Evolutionary conservation across 1,140 invertebrate species (phyloP), one percentile per base, ranked within the genome.

Genomic region (Leptinotarsa lineolata): DNA sequence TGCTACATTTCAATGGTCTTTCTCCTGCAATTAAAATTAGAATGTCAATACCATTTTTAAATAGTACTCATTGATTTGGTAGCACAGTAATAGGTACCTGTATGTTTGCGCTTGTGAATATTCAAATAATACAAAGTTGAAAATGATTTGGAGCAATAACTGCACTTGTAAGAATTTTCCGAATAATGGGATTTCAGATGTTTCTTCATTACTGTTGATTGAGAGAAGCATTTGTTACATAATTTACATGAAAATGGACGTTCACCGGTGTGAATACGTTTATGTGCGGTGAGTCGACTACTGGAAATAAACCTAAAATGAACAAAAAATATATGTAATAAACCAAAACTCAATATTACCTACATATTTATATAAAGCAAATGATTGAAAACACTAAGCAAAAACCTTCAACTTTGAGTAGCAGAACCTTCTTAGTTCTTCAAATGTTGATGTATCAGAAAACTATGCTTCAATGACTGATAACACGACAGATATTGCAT

Each of bases 181-280:
- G 92, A 91, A 1, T 90, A 90, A 78, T 94, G 92, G 39, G 90
- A 91, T 81, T 91, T 88, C 80, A 91, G 87, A 78, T 93, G 92
- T 59, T 85, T 82, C 24, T 80, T 88, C n/a, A 82, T 63, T 58
- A 80, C 79, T 61, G 78, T 79, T 48, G 82, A 81, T 64, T 83
- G 81, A 66, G 86, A 85, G 78, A 88, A 88, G 1, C 82, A 85
- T 85, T 87, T 87, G 1, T 84, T 81, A 74, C 87, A 93, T 4
- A 84, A 82, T 15, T 75, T 72, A 75, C 87, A 88, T 72, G 85
- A 84, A 79, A 81, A 87, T 6, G 87, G 87, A 76, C 87, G 85
- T 78, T 87, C 87, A 5, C 86, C 86, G 5, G 87, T 86, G 78
- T 88, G 87, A 58, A 86, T 85, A 70, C 86, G 84, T 70, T 84